These are phyloP conservation scores for Paralvinella palmiformis DNA, from an alignment of 1,140 invertebrate species.

Conservation along the genomic window DNA sequence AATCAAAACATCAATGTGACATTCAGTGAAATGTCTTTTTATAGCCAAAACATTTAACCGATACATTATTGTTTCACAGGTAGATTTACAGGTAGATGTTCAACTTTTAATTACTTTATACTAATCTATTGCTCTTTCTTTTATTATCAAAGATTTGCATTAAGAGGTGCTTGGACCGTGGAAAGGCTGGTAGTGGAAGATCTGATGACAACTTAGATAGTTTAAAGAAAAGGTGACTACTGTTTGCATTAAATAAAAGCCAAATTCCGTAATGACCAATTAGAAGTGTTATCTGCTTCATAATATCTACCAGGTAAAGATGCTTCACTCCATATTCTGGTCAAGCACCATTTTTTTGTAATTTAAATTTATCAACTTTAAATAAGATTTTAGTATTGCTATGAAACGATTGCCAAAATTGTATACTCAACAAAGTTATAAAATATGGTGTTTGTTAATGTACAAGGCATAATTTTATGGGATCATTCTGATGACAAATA, in stretches of 20 bases:
- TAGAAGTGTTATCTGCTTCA: background rate
- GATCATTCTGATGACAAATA: background rate
- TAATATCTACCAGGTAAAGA: background rate
- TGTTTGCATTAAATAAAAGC: too few species aligned
- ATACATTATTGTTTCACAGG: too few species aligned
- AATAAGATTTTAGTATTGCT: background rate
- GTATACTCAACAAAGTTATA: background rate
- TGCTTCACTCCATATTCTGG: background rate
- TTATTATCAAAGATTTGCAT: constrained; percentile 71
- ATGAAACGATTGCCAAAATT: background rate
- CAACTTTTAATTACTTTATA: too few species aligned
- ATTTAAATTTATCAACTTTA: background rate
- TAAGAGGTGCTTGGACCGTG: constrained; percentile 75
- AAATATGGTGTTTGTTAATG: background rate
- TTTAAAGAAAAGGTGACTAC: constrained; percentile 67
- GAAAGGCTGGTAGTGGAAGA: constrained; percentile 81
- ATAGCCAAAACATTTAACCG: too few species aligned
- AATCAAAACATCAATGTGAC: too few species aligned
- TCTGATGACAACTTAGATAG: constrained; percentile 92
- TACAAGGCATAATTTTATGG: background rate
- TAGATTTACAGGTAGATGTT: too few species aligned
- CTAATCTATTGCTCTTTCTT: too few species aligned
- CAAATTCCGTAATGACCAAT: background rate
- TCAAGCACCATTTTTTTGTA: background rate
- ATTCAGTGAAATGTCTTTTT: too few species aligned